Evolutionary conservation across 2,797 vertebrate genomes (phyloP).

Genomic region (Cygnus olor): DNA sequence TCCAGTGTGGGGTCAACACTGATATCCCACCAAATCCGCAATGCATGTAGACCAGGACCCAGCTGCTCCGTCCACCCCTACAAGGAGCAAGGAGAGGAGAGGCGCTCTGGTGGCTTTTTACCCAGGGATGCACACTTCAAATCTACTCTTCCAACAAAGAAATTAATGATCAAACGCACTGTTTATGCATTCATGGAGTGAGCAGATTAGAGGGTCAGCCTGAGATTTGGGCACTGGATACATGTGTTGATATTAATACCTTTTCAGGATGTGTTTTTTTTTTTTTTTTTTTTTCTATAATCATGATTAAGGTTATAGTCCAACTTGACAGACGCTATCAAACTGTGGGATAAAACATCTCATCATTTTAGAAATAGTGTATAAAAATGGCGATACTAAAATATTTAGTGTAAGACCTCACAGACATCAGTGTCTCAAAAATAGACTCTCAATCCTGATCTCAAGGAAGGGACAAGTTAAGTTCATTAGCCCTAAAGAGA

Average conservation of each 20-base stretch:
- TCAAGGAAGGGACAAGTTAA: not conserved
- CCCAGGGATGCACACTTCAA: not conserved
- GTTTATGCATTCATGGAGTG: not conserved
- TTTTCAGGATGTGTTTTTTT: not conserved
- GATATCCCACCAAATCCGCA: not conserved
- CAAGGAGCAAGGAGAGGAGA: not conserved
- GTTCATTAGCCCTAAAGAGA: not conserved
- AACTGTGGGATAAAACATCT: not conserved
- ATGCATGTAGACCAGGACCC: not conserved
- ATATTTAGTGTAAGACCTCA: not conserved
- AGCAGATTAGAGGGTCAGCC: not conserved
- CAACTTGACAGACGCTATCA: not conserved
- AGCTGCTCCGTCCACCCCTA: not conserved
- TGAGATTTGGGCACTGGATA: not conserved
- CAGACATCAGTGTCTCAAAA: not conserved
- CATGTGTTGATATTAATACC: not conserved
- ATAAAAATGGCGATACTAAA: not conserved
- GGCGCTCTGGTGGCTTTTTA: not conserved
- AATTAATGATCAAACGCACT: not conserved
- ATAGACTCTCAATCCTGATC: not conserved
- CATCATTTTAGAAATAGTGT: not conserved
- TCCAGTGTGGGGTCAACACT: not conserved
- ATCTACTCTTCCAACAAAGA: not conserved
- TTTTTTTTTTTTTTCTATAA: not conserved
- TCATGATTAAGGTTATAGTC: not conserved